A percentile compares a stretch with the other conserved stretches of the same genome.
phyloP scores from a whole-genome alignment of 2,888 invertebrate species.

The Branchinecta sandiegonensis region DNA sequence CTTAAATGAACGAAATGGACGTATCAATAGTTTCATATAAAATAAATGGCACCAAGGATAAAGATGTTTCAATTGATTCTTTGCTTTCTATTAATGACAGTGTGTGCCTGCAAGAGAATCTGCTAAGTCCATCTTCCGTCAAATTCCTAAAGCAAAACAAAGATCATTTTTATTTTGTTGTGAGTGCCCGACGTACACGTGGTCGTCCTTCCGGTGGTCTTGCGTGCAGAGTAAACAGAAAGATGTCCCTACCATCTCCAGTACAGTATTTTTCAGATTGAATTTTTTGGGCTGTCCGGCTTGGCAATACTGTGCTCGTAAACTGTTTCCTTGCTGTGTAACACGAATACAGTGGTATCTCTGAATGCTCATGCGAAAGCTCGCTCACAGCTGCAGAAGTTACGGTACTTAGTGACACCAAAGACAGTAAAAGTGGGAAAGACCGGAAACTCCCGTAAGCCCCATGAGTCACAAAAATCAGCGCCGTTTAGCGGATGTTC shows the following conservation, averaged over 20 bases:
- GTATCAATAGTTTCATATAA: too few relatives aligned
- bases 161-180: slow-evolving; percentile 6
- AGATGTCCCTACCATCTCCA: not conserved
- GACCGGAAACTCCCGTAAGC: too few relatives aligned
- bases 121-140: slow-evolving; percentile 5
- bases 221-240: slow-evolving; percentile 6
- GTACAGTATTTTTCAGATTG: slow-evolving; percentile 2
- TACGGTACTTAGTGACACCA: too few relatives aligned
- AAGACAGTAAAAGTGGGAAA: too few relatives aligned
- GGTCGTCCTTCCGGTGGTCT: slow-evolving; percentile 12
- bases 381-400: slow-evolving; percentile 8
- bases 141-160: slow-evolving; percentile 6
- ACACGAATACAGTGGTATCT: slow-evolving; percentile 2
- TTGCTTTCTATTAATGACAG: slow-evolving; percentile 7
- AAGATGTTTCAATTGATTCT: slow-evolving; percentile 1
- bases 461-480: too few relatives aligned
- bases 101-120: slow-evolving; percentile 6
- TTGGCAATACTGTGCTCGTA: slow-evolving; percentile 3
- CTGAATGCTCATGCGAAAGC: slow-evolving; percentile 8
- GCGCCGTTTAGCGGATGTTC: too few relatives aligned
- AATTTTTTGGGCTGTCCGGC: slow-evolving; percentile 8
- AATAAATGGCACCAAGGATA: not conserved
- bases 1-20: too few relatives aligned
- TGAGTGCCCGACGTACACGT: slow-evolving; percentile 4
- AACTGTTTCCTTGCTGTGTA: slow-evolving; percentile 7